Conservation (phyloP, 2,888 invertebrate genomes). For the Idaea straminata region DNA sequence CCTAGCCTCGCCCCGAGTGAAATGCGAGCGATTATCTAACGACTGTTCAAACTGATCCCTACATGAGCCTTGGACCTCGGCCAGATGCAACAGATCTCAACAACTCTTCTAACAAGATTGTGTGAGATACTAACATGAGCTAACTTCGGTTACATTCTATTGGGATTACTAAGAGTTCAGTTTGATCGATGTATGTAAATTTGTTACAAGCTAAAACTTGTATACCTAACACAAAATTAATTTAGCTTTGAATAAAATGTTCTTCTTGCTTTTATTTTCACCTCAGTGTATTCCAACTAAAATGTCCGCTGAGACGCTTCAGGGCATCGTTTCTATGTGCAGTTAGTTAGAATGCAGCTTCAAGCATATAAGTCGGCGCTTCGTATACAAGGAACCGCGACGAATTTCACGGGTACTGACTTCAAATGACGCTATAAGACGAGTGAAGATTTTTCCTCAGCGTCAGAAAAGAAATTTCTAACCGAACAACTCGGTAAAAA, state of each 20-base stretch:
- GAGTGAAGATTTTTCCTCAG: conserved; percentile 59
- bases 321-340: conserved; percentile 37
- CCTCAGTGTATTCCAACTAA: conserved; percentile 2
- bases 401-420: conserved; percentile 73
- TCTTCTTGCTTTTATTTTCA: not conserved
- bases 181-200: not conserved
- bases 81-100: conserved; percentile 72
- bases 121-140: not conserved
- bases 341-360: conserved; percentile 39
- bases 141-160: not conserved
- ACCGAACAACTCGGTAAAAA: conserved; percentile 55
- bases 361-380: conserved; percentile 10
- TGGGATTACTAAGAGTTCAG: not conserved
- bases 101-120: conserved; percentile 39
- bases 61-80: conserved; percentile 58
- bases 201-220: not conserved
- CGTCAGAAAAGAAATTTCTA: conserved; percentile 57
- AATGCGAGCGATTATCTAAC: conserved; percentile 54
- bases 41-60: conserved; percentile 50
- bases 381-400: conserved; percentile 46
- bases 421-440: conserved; percentile 53
- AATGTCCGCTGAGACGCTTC: conserved; percentile 23
- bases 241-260: not conserved
- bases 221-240: not conserved
- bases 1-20: conserved; percentile 31